Percentiles rank a stretch among this genome's conserved stretches.
Conservation (phyloP, 2,797 vertebrate genomes). For the Lindbergichthys nudifrons region DNA sequence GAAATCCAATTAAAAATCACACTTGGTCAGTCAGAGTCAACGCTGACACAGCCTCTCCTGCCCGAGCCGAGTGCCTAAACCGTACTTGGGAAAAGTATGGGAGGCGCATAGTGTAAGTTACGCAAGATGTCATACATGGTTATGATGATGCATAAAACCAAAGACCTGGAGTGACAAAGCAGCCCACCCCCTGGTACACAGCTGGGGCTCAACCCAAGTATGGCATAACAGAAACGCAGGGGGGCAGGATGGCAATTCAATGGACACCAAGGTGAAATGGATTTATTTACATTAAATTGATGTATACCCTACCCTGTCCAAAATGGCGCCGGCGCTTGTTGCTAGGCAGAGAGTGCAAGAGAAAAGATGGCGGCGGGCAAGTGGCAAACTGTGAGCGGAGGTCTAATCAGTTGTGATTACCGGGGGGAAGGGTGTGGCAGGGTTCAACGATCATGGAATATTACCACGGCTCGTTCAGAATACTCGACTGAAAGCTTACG, state of each 20-base stretch:
- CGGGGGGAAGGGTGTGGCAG: slow-evolving; percentile 73
- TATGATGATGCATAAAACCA: slow-evolving; percentile 77
- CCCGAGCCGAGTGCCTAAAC: slow-evolving; percentile 15
- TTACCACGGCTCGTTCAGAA: slow-evolving; percentile 55
- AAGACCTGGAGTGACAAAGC: slow-evolving; percentile 70
- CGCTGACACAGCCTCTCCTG: slow-evolving; percentile 62
- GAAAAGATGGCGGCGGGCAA: slow-evolving; percentile 77
- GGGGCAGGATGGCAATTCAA: slow-evolving; percentile 50
- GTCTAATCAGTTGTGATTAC: slow-evolving; percentile 77
- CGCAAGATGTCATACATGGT: slow-evolving; percentile 74
- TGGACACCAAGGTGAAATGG: slow-evolving; percentile 59
- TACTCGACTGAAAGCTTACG: slow-evolving; percentile 9
- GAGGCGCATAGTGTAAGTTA: slow-evolving; percentile 61
- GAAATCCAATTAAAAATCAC: slow-evolving; percentile 82
- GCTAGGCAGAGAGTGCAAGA: slow-evolving; percentile 82
- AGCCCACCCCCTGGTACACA: slow-evolving; percentile 66
- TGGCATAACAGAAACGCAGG: slow-evolving; percentile 61
- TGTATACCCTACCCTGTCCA: slow-evolving; percentile 58
- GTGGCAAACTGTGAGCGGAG: slow-evolving; percentile 76
- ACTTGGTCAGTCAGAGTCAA: slow-evolving; percentile 71
- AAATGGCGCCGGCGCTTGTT: slow-evolving; percentile 81
- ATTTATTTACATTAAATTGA: slow-evolving; percentile 76
- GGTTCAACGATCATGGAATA: slow-evolving; percentile 68
- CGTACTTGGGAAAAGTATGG: slow-evolving; percentile 40
- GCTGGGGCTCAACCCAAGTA: slow-evolving; percentile 62